phyloP scores from a whole-genome alignment of 1,140 invertebrate genomes.

The Physella acuta region DNA sequence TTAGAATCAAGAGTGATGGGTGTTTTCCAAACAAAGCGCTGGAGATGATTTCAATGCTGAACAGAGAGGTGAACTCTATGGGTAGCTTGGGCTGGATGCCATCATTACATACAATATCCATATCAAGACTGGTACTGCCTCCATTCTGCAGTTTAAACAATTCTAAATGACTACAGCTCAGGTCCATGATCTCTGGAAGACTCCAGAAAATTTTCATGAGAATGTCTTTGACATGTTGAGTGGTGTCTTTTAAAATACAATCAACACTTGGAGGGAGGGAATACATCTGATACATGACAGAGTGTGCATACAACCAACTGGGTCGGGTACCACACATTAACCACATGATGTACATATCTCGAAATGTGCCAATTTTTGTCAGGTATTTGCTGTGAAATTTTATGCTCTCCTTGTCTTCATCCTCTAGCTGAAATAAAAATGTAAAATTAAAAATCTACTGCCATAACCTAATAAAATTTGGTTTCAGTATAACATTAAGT shows the following conservation, averaged over 20 bases:
- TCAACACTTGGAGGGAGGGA: constrained; percentile 16
- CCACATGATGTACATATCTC: constrained; percentile 24
- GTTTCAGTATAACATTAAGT: too few relatives aligned
- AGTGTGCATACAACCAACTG: constrained; percentile 20
- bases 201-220: constrained; percentile 15
- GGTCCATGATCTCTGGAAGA: constrained; percentile 22
- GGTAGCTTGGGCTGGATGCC: constrained; percentile 16
- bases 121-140: constrained; percentile 1
- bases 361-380: constrained; percentile 23
- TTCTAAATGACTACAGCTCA: constrained; percentile 9
- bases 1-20: constrained; percentile 18
- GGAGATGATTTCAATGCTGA: constrained; percentile 20
- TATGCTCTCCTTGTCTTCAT: neutral
- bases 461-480: neutral
- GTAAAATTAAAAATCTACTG: neutral
- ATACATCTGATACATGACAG: constrained; percentile 18
- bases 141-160: constrained; percentile 11
- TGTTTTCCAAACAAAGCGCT: constrained; percentile 11
- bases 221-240: neutral
- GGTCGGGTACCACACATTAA: constrained; percentile 16
- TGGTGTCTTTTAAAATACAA: neutral
- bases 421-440: constrained; percentile 5
- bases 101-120: constrained; percentile 20
- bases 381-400: constrained; percentile 20
- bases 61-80: constrained; percentile 4